These are phyloP conservation scores for Ochotona curzoniae DNA, from an alignment of 2,113 vertebrate species.

Conservation along the genomic window DNA sequence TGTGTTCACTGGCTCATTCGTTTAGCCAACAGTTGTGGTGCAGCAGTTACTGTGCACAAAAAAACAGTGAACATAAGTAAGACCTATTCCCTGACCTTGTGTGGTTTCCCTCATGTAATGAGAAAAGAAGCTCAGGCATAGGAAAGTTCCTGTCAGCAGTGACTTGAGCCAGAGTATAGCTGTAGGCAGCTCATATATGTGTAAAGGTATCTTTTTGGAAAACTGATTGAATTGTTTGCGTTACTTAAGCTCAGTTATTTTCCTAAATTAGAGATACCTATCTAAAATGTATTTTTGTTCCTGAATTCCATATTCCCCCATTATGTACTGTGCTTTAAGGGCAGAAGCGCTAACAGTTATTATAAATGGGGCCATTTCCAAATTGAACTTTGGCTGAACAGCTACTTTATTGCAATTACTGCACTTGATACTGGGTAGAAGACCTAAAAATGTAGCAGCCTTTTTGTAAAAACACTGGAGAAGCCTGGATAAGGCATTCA, in stretches of 20 bases:
- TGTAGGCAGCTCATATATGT: not conserved
- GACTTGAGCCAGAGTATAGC: not conserved
- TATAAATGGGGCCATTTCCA: not conserved
- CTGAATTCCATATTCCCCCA: not conserved
- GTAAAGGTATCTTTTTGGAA: not conserved
- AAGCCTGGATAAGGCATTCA: not conserved
- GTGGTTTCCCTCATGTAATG: not conserved
- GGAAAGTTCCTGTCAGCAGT: not conserved
- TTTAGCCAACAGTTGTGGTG: not conserved
- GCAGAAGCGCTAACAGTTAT: not conserved
- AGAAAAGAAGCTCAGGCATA: not conserved
- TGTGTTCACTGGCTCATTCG: not conserved
- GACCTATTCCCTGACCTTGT: not conserved
- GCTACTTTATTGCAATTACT: not conserved
- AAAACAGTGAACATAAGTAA: not conserved
- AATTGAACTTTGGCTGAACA: not conserved
- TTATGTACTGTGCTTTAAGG: not conserved
- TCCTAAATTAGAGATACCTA: not conserved
- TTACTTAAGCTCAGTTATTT: not conserved
- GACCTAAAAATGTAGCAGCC: not conserved
- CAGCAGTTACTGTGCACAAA: no score
- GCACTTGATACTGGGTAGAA: rapidly evolving
- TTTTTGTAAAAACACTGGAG: not conserved
- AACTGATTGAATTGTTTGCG: not conserved
- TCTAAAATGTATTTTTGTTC: not conserved